A percentile compares a stretch with the other conserved stretches of the same genome.
Evolutionary conservation across 2,113 vertebrate species (phyloP).

Genomic region (Capricornis sumatraensis): DNA sequence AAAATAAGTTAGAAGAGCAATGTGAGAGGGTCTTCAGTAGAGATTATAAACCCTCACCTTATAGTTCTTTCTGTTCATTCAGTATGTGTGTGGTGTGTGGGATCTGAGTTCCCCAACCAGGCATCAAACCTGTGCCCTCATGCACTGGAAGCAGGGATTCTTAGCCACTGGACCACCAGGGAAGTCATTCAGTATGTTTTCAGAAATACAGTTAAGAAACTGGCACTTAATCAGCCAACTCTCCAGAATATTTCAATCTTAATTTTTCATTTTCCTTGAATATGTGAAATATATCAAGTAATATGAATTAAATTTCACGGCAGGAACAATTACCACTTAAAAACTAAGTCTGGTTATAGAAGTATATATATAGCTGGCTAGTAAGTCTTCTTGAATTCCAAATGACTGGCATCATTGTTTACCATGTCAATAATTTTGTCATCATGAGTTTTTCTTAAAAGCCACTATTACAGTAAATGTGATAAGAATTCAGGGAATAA

Average conservation of each 20-base stretch:
- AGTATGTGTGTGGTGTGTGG: neutral
- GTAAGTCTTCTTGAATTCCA: neutral
- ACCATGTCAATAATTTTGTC: neutral
- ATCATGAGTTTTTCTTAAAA: neutral
- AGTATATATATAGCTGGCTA: neutral
- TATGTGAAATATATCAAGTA: neutral
- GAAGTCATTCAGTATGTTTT: neutral
- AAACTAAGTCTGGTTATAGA: neutral
- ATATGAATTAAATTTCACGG: constrained; percentile 19
- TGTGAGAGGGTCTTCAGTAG: neutral
- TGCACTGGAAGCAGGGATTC: neutral
- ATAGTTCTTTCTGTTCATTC: neutral
- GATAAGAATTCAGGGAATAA: neutral
- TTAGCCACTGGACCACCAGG: neutral
- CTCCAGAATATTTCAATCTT: neutral
- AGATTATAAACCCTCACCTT: neutral
- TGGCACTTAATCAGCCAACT: neutral
- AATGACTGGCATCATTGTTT: neutral
- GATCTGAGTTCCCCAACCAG: neutral
- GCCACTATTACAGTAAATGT: neutral
- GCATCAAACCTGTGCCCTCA: neutral
- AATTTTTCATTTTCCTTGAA: constrained; percentile 10
- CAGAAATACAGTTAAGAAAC: neutral
- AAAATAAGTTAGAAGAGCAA: neutral
- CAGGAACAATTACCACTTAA: neutral